These are phyloP conservation scores for Sussaba pulchella DNA, from an alignment of 2,888 invertebrate species.

Conservation along the genomic window DNA sequence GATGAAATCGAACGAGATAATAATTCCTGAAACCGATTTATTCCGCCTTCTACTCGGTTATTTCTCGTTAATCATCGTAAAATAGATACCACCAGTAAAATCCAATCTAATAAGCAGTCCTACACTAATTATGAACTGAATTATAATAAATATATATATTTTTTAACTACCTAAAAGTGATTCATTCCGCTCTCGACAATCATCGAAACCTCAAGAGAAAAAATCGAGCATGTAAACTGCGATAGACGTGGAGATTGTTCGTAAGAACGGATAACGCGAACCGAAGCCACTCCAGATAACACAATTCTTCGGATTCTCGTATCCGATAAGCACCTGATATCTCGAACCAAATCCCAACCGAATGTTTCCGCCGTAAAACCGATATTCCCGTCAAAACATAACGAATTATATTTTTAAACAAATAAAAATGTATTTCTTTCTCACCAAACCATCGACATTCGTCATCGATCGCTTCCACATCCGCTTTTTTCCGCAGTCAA, in stretches of 20 bases:
- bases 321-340: slow-evolving; percentile 23
- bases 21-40: background rate
- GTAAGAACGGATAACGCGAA: background rate
- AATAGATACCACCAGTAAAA: too few species aligned
- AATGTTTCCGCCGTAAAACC: background rate
- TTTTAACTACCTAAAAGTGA: background rate
- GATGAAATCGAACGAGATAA: too few species aligned
- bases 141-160: too few species aligned
- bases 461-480: background rate
- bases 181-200: background rate
- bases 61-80: too few species aligned
- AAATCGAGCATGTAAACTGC: background rate
- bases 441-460: background rate
- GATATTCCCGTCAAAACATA: too few species aligned
- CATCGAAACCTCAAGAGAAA: background rate
- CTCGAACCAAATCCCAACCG: background rate
- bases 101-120: too few species aligned
- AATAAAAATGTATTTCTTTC: too few species aligned
- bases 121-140: too few species aligned
- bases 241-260: slow-evolving; percentile 14
- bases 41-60: too few species aligned
- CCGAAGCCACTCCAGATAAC: slow-evolving; percentile 14
- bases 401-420: too few species aligned
- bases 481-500: background rate
- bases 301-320: background rate